These are phyloP conservation scores for Polypedilum pembai DNA, from an alignment of 1,140 invertebrate genomes.

Conservation along the genomic window DNA sequence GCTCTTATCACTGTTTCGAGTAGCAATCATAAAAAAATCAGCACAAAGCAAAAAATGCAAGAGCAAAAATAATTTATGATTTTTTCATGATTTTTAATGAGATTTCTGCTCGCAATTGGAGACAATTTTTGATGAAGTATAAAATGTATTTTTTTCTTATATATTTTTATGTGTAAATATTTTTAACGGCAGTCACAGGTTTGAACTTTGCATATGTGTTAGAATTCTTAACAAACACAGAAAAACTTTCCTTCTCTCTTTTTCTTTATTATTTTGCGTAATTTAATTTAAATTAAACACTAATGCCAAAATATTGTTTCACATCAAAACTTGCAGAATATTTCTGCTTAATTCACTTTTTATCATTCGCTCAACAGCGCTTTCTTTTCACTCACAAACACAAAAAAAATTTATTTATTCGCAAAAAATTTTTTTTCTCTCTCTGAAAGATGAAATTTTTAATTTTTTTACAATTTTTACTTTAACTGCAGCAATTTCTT, in stretches of 20 bases:
- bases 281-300: not conserved
- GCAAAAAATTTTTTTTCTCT: not conserved
- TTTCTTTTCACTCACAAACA: not conserved
- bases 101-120: not conserved
- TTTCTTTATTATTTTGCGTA: not conserved
- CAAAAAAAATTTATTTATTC: not conserved
- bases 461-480: not conserved
- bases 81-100: conserved; percentile 14
- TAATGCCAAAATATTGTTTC: no score
- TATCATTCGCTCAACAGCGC: not conserved
- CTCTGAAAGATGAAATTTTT: not conserved
- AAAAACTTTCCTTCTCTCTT: not conserved
- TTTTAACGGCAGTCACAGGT: conserved; percentile 16
- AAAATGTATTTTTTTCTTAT: not conserved
- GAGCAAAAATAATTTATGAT: not conserved
- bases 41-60: conserved; percentile 17
- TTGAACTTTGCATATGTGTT: conserved; percentile 18
- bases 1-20: not conserved
- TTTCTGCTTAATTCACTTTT: no score
- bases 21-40: conserved; percentile 9
- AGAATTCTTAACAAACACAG: not conserved
- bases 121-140: not conserved
- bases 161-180: not conserved
- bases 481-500: not conserved
- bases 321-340: no score